phyloP scores from a whole-genome alignment of 2,888 invertebrate species.

The Phengaris alcon region DNA sequence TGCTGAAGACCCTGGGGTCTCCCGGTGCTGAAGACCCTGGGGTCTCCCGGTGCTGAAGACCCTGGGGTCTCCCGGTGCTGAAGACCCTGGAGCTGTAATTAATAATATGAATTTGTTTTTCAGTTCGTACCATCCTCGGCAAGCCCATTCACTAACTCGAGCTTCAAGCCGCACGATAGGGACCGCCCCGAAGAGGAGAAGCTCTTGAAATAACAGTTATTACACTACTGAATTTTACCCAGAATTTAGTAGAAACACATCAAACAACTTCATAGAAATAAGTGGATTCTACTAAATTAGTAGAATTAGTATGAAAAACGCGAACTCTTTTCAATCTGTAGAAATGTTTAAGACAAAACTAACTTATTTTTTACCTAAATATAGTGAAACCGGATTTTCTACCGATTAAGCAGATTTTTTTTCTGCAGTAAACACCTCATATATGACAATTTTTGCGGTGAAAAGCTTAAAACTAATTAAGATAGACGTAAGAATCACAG shows the following conservation, averaged over 20 bases:
- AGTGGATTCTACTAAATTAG: constrained; percentile 23
- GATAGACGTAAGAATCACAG: constrained; percentile 16
- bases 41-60: too few relatives aligned
- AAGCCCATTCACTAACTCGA: constrained; percentile 56
- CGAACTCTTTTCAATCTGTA: neutral
- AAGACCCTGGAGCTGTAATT: too few relatives aligned
- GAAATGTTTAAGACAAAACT: neutral
- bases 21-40: too few relatives aligned
- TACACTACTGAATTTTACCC: constrained; percentile 42
- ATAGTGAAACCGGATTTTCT: neutral
- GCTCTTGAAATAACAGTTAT: constrained; percentile 59
- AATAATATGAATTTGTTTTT: constrained; percentile 25
- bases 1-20: too few relatives aligned
- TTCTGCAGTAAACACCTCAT: constrained; percentile 14
- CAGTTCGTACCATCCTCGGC: constrained; percentile 57
- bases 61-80: too few relatives aligned
- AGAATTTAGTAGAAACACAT: constrained; percentile 22
- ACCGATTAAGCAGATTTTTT: constrained; percentile 27
- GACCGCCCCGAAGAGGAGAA: constrained; percentile 59
- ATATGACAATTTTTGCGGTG: constrained; percentile 28
- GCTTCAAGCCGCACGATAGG: constrained; percentile 51
- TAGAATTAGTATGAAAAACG: neutral
- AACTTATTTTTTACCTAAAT: neutral
- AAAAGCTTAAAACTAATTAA: constrained; percentile 26
- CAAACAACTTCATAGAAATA: constrained; percentile 31